phyloP scores from a whole-genome alignment of 2,797 vertebrate species.

The Sebastes umbrosus region DNA sequence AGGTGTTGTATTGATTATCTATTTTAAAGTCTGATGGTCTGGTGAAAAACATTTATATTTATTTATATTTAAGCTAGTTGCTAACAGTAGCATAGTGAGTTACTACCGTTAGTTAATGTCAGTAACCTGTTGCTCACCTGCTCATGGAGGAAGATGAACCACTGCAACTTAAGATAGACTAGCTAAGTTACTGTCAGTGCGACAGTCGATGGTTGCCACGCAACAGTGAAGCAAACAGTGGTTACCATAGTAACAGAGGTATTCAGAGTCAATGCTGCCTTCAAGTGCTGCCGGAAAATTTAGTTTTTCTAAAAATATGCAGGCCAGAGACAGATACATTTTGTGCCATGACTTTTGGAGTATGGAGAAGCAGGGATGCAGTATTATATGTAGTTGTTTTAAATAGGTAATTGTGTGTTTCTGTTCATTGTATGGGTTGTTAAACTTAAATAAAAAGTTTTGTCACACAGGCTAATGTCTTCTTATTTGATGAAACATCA shows the following conservation, averaged over 20 bases:
- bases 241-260: constrained; percentile 39
- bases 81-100: neutral
- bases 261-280: neutral
- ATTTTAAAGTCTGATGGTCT: too few species aligned
- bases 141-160: constrained; percentile 1
- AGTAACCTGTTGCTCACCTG: constrained; percentile 25
- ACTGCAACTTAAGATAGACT: too few species aligned
- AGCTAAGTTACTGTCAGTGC: neutral
- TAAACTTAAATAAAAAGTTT: neutral
- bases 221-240: constrained; percentile 3
- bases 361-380: neutral
- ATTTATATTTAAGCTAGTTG: neutral
- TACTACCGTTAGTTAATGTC: neutral
- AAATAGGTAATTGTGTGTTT: neutral
- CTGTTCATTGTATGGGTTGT: neutral
- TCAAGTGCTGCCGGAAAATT: neutral
- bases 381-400: neutral
- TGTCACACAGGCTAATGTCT: neutral
- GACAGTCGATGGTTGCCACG: neutral
- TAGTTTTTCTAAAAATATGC: rapidly evolving
- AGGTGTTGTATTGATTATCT: too few species aligned
- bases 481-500: neutral
- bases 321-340: neutral
- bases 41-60: too few species aligned
- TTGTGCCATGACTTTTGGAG: neutral